These are phyloP conservation scores for Leptosomus discolor DNA, from an alignment of 2,113 vertebrate species.

Conservation along the genomic window DNA sequence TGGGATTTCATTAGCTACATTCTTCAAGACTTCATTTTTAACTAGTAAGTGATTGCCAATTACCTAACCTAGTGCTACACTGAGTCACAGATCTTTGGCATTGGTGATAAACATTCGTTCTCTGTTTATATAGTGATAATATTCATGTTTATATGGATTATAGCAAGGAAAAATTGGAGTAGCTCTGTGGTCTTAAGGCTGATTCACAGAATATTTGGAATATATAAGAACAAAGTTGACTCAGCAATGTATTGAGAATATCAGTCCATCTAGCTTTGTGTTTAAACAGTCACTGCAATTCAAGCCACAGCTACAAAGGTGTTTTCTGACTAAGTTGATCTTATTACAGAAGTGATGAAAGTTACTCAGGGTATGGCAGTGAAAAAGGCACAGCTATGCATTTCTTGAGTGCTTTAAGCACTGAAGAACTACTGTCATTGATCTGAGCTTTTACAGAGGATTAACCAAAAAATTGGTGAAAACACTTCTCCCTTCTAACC, in stretches of 20 bases:
- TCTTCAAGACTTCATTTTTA: background rate
- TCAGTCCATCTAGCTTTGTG: background rate
- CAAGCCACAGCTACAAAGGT: background rate
- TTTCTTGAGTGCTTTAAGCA: background rate
- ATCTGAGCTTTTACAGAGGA: background rate
- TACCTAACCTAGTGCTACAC: background rate
- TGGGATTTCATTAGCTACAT: background rate
- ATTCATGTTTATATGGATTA: background rate
- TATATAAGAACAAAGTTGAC: background rate
- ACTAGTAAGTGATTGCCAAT: background rate
- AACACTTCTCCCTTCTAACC: slow-evolving; percentile 11
- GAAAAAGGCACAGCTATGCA: background rate
- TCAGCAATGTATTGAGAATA: background rate
- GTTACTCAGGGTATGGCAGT: background rate
- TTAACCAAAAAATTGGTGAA: slow-evolving; percentile 5
- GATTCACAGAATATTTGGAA: background rate
- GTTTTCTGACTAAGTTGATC: background rate
- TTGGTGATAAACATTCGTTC: background rate
- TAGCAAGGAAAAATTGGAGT: background rate
- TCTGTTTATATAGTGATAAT: background rate
- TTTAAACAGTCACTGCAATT: background rate
- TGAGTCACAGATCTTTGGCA: background rate
- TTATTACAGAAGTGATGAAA: background rate
- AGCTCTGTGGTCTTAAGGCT: background rate
- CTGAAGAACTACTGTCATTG: background rate